Conservation (phyloP, 23 tunicate species). For the Oikopleura vanhoeffeni region DNA sequence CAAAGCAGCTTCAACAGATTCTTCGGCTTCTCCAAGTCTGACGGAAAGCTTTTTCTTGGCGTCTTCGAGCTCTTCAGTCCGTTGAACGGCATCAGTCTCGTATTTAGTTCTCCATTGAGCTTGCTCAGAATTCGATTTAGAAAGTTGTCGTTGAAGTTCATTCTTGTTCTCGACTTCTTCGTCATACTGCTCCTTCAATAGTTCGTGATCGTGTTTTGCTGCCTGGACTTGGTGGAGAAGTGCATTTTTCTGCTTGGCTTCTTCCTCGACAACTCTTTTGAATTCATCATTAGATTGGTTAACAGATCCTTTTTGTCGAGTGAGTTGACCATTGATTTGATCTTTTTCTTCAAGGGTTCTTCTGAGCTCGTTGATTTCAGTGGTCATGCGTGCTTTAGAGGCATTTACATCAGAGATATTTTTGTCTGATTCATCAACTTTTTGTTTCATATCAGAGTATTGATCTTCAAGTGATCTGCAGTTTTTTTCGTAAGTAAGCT, state of each 20-base stretch:
- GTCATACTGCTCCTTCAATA: too few relatives aligned
- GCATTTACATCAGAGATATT: neutral
- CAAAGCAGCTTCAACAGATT: slow-evolving; percentile 70
- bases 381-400: neutral
- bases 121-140: slow-evolving; percentile 59
- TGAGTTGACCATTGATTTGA: too few relatives aligned
- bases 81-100: too few relatives aligned
- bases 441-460: neutral
- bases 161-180: too few relatives aligned
- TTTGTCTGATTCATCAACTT: neutral
- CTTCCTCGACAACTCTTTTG: slow-evolving; percentile 74
- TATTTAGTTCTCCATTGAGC: slow-evolving; percentile 85
- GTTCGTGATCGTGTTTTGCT: slow-evolving; percentile 30
- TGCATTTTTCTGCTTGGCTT: slow-evolving; percentile 30
- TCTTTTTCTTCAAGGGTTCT: slow-evolving; percentile 66
- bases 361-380: slow-evolving; percentile 22
- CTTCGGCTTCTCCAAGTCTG: too few relatives aligned
- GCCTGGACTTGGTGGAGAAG: slow-evolving; percentile 1
- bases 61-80: too few relatives aligned
- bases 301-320: too few relatives aligned
- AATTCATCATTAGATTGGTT: too few relatives aligned
- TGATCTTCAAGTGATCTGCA: neutral
- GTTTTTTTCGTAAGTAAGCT: neutral
- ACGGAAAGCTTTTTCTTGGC: too few relatives aligned
- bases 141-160: slow-evolving; percentile 53